Percentiles rank a stretch among this genome's conserved stretches.
These are phyloP conservation scores for Pocillopora meandrina DNA, from an alignment of 92 coral and sea anemone species.

Conservation along the genomic window DNA sequence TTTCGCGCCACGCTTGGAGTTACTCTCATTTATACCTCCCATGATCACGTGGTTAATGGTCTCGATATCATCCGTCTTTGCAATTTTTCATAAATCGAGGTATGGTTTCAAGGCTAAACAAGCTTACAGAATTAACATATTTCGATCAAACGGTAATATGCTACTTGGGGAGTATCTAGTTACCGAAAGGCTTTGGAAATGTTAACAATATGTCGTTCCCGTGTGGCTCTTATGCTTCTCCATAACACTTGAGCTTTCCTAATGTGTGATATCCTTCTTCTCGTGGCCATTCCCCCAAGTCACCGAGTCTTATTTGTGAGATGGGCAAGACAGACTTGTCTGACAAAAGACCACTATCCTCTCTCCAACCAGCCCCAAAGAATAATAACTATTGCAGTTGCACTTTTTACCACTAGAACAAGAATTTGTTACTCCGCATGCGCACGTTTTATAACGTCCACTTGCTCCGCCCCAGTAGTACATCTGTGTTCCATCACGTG, in stretches of 20 bases:
- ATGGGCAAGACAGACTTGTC: conserved; percentile 71
- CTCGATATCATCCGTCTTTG: too few relatives aligned
- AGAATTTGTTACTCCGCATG: conserved; percentile 74
- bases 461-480: conserved; percentile 81
- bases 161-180: too few relatives aligned
- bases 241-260: conserved; percentile 79
- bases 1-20: too few relatives aligned
- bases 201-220: not conserved
- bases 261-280: conserved; percentile 76
- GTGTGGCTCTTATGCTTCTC: not conserved
- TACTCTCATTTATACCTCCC: too few relatives aligned
- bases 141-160: too few relatives aligned
- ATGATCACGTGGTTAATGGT: too few relatives aligned
- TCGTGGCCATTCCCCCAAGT: conserved; percentile 4
- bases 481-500: conserved; percentile 69
- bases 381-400: conserved; percentile 26
- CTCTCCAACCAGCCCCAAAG: conserved; percentile 15
- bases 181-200: not conserved
- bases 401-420: conserved; percentile 53
- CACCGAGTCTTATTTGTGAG: conserved; percentile 63
- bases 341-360: conserved; percentile 71
- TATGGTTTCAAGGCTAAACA: too few relatives aligned
- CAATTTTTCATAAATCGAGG: too few relatives aligned
- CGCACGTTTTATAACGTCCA: conserved; percentile 60
- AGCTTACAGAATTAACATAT: too few relatives aligned